Evolutionary conservation across 2,113 vertebrate genomes (phyloP).

Genomic region (Oophaga pumilio): DNA sequence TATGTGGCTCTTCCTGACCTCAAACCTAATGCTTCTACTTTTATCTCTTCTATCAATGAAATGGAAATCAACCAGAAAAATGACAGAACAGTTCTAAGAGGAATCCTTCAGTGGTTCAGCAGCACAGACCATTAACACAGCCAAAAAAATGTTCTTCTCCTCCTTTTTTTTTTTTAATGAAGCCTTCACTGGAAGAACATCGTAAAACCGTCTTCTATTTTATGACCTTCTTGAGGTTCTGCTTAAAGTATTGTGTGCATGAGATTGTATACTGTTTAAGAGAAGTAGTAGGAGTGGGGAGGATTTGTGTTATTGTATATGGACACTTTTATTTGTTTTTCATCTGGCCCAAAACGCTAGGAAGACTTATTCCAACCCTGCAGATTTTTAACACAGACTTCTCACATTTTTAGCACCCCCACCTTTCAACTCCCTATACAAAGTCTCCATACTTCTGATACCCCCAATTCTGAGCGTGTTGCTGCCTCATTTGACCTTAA

Average conservation of each 20-base stretch:
- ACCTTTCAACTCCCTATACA: too few relatives aligned
- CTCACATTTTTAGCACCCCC: too few relatives aligned
- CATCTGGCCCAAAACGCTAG: too few relatives aligned
- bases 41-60: conserved; percentile 6
- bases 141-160: background rate
- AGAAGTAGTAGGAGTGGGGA: too few relatives aligned
- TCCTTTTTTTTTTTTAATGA: conserved; percentile 22
- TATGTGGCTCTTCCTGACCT: background rate
- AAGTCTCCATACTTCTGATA: too few relatives aligned
- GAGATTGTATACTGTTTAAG: background rate
- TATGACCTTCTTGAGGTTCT: background rate
- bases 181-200: background rate
- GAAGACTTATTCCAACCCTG: too few relatives aligned
- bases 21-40: background rate
- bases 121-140: background rate
- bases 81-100: background rate
- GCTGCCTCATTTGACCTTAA: too few relatives aligned
- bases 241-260: background rate
- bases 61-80: background rate
- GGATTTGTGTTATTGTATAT: too few relatives aligned
- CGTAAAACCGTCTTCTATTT: background rate
- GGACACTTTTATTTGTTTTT: too few relatives aligned
- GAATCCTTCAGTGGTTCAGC: background rate
- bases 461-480: too few relatives aligned
- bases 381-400: too few relatives aligned